Evolutionary conservation across 2,888 invertebrate species (phyloP).

Genomic region (Mallateleia sp.): DNA sequence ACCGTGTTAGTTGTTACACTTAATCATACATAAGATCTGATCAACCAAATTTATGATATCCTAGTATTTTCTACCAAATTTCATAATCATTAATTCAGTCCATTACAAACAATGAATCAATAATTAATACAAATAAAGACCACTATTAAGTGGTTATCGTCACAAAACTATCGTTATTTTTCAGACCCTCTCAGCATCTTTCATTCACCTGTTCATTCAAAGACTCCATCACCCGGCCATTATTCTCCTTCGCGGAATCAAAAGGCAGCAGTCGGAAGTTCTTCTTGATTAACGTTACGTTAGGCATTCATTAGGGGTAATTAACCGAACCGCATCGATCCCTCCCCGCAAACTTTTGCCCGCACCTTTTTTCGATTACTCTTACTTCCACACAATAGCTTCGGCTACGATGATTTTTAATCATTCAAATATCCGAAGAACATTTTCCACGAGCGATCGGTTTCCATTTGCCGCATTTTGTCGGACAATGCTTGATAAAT

Average conservation of each 20-base stretch:
- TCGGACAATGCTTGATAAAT: conserved; percentile 43
- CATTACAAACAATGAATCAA: too few species aligned
- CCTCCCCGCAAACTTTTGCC: conserved; percentile 25
- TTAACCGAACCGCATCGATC: conserved; percentile 72
- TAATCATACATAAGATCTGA: too few species aligned
- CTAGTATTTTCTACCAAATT: too few species aligned
- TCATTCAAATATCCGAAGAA: conserved; percentile 14
- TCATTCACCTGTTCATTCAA: conserved; percentile 43
- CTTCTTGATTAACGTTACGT: conserved; percentile 80
- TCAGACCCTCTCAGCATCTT: conserved; percentile 32
- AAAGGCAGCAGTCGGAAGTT: conserved; percentile 70
- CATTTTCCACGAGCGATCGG: not conserved
- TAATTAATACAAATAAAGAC: too few species aligned
- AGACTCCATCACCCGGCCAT: conserved; percentile 57
- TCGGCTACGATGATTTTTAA: conserved; percentile 34
- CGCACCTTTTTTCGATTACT: conserved; percentile 39
- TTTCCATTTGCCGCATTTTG: conserved; percentile 1
- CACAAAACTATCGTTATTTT: conserved; percentile 30
- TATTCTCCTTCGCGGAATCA: conserved; percentile 68
- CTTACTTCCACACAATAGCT: not conserved
- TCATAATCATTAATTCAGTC: too few species aligned
- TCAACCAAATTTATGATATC: too few species aligned
- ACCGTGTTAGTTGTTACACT: too few species aligned
- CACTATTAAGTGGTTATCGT: too few species aligned
- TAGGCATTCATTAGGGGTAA: conserved; percentile 82